These are phyloP conservation scores for Thalassoma bifasciatum DNA, from an alignment of 2,113 vertebrate genomes.

Conservation along the genomic window DNA sequence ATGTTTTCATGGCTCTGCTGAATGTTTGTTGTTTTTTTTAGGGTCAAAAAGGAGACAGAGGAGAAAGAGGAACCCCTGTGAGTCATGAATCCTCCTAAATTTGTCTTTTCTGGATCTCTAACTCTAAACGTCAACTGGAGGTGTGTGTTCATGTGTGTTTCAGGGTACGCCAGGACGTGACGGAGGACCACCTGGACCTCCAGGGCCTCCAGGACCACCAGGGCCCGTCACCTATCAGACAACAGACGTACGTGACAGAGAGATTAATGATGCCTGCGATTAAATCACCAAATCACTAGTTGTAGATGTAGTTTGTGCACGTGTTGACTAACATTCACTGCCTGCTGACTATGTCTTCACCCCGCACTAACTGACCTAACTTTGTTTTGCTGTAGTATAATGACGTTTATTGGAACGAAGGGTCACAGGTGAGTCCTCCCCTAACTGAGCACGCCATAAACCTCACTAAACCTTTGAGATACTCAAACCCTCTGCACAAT, in stretches of 20 bases:
- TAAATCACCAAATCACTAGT: neutral
- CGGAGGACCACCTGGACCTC: conserved; percentile 83
- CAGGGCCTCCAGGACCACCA: conserved; percentile 88
- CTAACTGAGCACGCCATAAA: conserved; percentile 2
- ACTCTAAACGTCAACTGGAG: neutral
- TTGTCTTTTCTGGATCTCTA: too few species aligned
- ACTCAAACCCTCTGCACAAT: neutral
- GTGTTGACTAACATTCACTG: conserved; percentile 59
- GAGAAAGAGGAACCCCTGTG: conserved; percentile 86
- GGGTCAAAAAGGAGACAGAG: conserved; percentile 90
- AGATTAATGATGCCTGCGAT: neutral
- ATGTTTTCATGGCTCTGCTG: neutral
- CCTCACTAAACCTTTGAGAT: conserved; percentile 1
- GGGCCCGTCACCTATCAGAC: conserved; percentile 80
- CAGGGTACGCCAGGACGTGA: conserved; percentile 89
- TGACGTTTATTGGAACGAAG: conserved; percentile 62
- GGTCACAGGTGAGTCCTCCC: conserved; percentile 69
- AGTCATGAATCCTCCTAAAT: conserved; percentile 47
- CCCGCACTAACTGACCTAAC: conserved; percentile 63
- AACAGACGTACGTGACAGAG: conserved; percentile 67
- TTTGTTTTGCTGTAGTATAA: conserved; percentile 75
- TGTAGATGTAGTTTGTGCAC: neutral
- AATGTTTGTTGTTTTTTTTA: conserved; percentile 62
- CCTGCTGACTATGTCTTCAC: conserved; percentile 27
- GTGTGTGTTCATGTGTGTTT: neutral